Evolutionary conservation across 2,797 vertebrate genomes (phyloP).

Genomic region (Tarsius wallacei): DNA sequence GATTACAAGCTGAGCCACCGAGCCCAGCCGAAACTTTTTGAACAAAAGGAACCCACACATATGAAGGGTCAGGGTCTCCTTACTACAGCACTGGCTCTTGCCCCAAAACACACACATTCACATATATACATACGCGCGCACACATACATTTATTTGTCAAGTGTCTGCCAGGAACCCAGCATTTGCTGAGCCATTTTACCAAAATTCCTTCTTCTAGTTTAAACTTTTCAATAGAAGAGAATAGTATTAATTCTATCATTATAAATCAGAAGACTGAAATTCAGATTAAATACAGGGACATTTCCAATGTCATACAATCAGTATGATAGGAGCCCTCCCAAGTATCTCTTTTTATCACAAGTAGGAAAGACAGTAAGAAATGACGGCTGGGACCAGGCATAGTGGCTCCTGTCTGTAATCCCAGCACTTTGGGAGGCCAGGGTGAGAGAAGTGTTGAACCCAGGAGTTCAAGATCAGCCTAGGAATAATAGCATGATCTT

Average conservation of each 20-base stretch:
- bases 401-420: neutral
- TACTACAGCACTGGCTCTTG: fast-evolving
- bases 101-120: neutral
- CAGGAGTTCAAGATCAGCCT: neutral
- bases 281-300: neutral
- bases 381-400: too few species aligned
- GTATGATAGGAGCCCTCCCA: fast-evolving
- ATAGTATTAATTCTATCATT: too few species aligned
- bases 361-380: neutral
- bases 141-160: fast-evolving
- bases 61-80: neutral
- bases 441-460: neutral
- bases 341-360: neutral
- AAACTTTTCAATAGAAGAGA: neutral
- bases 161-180: neutral
- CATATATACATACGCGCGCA: neutral
- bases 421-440: neutral
- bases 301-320: neutral
- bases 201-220: neutral
- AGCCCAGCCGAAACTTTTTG: neutral
- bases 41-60: neutral
- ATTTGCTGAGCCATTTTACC: neutral
- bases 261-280: neutral
- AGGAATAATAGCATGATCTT: neutral
- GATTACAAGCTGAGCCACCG: too few species aligned